A percentile compares a stretch with the other conserved stretches of the same genome.
Evolutionary conservation across 2,888 invertebrate genomes (phyloP).

Genomic region (Aquatica leii): DNA sequence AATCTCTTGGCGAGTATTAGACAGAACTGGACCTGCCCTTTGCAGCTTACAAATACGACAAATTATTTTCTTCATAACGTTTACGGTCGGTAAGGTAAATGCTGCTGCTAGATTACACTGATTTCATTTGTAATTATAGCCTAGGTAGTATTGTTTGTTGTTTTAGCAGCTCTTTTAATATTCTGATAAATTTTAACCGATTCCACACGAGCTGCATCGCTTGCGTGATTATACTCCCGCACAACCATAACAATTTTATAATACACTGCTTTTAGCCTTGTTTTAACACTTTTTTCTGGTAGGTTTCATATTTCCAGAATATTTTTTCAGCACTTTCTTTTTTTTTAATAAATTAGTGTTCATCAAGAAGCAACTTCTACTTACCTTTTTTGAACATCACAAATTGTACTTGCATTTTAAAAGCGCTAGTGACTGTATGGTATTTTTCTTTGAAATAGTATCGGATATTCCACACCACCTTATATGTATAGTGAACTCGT

Average conservation of each 20-base stretch:
- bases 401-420: too few relatives aligned
- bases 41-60: background rate
- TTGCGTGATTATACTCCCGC: slow-evolving; percentile 60
- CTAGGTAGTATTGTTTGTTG: background rate
- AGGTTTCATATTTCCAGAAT: background rate
- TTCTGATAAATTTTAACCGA: background rate
- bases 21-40: background rate
- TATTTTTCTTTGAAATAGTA: too few relatives aligned
- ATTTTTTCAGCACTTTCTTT: background rate
- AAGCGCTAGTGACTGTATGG: too few relatives aligned
- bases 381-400: background rate
- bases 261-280: background rate
- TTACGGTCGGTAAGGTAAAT: background rate
- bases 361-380: background rate
- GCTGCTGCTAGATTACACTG: background rate
- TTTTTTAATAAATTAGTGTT: background rate
- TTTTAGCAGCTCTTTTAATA: background rate
- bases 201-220: slow-evolving; percentile 59
- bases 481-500: too few relatives aligned
- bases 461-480: too few relatives aligned
- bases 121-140: background rate
- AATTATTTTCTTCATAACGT: background rate
- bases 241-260: background rate
- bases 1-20: background rate
- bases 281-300: background rate